Evolutionary conservation across 1,140 invertebrate genomes (phyloP), one percentile per base, ranked within the genome.

Genomic region (Melitaea cinxia): DNA sequence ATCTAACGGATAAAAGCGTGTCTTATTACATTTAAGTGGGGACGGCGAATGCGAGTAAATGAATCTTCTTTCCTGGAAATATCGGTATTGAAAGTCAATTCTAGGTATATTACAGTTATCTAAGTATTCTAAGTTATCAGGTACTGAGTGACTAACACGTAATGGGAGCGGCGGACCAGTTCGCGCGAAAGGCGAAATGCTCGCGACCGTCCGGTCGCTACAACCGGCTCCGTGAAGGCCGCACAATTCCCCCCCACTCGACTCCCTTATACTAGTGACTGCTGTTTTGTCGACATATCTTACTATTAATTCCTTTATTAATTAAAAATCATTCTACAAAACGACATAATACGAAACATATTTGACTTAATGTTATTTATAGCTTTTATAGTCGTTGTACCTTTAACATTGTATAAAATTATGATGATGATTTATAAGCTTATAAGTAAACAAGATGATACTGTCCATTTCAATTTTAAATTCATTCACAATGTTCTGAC

Each of bases 201-300:
- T 82, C 73, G 79, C 81, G 86, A 74, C 79, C 80, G 78, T 74
- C 80, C 81, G 78, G 76, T 78, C 72, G 80, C 76, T 73, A 83
- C 84, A 89, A 89, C 87, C 87, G 87, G 87, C 85, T 89, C 73
- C 65, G 84, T 83, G 84, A 89, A 88, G 87, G 85, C 85, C 85
- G 83, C 72, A 65, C 70, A 62, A 68, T 77, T 73, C 82, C 81
- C 80, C n/a, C 82, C 85, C 83, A 82, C 82, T 75, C 72, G 55
- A 60, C 65, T 66, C 54, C n/a, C 57, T 54, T 52, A 9, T 39
- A 53, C 75, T 84, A 83, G 83, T 75, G 80, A 82, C 68, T 85
- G 75, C 59, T 62, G 66, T 65, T 52, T 68, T 85, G 72, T 88
- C 85, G 85, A 88, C 85, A 83, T 39, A 50, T 50, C 49, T 21